phyloP scores from a whole-genome alignment of 2,888 invertebrate genomes.

The Eudasyphora cyanicolor region DNA sequence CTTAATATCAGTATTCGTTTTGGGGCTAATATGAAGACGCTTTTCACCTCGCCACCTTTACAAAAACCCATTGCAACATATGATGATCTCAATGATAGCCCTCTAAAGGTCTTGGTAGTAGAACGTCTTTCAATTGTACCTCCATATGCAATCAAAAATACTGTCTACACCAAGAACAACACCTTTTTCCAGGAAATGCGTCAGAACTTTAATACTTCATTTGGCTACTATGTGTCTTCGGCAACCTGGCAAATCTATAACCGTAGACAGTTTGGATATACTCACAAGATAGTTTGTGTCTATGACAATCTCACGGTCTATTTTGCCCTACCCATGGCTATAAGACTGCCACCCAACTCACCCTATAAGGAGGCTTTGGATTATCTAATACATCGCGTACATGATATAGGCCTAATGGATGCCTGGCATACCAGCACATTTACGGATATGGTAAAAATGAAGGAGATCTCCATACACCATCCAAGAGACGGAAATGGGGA shows the following conservation, averaged over 20 bases:
- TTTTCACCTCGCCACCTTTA: neutral
- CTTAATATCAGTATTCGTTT: neutral
- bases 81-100: neutral
- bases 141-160: no score
- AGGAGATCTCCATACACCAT: neutral
- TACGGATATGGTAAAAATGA: conserved; percentile 17
- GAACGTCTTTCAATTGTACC: neutral
- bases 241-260: conserved; percentile 34
- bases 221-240: conserved; percentile 22
- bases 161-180: no score
- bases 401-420: conserved; percentile 10
- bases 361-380: conserved; percentile 21
- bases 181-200: conserved; percentile 22
- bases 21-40: neutral
- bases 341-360: conserved; percentile 34
- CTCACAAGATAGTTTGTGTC: conserved; percentile 29
- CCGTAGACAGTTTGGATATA: conserved; percentile 18
- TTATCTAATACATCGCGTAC: neutral
- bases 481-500: neutral
- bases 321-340: neutral
- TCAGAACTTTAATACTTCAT: conserved; percentile 38
- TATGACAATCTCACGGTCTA: neutral
- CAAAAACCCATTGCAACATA: neutral
- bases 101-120: neutral
- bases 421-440: conserved; percentile 26